Evolutionary conservation across 1,140 invertebrate genomes (phyloP), one percentile per base, ranked within the genome.

Genomic region (Chionoecetes opilio): DNA sequence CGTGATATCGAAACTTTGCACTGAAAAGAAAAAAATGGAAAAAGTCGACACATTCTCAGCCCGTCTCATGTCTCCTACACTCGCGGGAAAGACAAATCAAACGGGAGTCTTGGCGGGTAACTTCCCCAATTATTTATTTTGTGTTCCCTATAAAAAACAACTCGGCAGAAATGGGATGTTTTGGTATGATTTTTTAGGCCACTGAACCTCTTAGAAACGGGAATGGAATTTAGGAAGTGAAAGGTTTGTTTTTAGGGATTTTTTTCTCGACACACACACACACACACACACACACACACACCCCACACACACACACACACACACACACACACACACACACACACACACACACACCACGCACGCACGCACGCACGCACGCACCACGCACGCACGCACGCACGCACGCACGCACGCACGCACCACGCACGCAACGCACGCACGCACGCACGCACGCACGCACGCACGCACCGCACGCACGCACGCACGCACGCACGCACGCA

Each of bases 401-500:
- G 14, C 41, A 46, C 41, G 14, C 41, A 46, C 41, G 14, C 41
- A 46, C 41, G 14, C 41, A 46, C 41, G n/a, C n/a, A n/a, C n/a
- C n/a, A n/a, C 26, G n/a, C 21, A 75, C 63, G n/a, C n/a, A n/a
- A n/a, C n/a, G 14, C 41, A 46, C 41, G 14, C 41, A 46, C 41
- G 14, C 41, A 46, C 41, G 14, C 41, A 46, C 41, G 14, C 41
- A 46, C n/a, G n/a, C n/a, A n/a, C n/a, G n/a, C 41, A 5, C 5
- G 14, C 5, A 46, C 41, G 14, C 11, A 1, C 1, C 8, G n/a
- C 63, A 75, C 63, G n/a, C 63, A 75, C 63, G n/a, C 63, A 75
- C 63, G n/a, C 63, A 75, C 63, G n/a, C 63, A 75, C 63, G n/a
- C 63, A 75, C 63, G n/a, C 63, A 75, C 63, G n/a, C 63, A 75